Conservation (phyloP, 2,888 invertebrate genomes). For the Pyralis farinalis region DNA sequence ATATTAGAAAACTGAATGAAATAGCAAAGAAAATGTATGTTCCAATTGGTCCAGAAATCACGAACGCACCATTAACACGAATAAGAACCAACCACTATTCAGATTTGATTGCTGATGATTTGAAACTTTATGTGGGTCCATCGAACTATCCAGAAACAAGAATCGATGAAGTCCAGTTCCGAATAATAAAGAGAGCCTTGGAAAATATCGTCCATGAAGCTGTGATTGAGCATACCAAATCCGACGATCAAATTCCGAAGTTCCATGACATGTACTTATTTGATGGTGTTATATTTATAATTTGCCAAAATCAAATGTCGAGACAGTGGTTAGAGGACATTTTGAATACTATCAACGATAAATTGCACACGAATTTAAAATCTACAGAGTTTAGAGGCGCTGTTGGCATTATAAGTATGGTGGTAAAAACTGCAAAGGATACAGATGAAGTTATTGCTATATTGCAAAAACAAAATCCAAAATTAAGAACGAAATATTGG, state of each 20-base stretch:
- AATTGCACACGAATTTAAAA: slow-evolving; percentile 43
- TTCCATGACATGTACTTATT: slow-evolving; percentile 66
- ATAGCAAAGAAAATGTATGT: slow-evolving; percentile 49
- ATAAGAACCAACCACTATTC: slow-evolving; percentile 62
- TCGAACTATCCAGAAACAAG: slow-evolving; percentile 58
- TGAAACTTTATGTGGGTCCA: slow-evolving; percentile 64
- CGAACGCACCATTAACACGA: slow-evolving; percentile 46
- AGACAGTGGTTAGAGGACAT: slow-evolving; percentile 50
- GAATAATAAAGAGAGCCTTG: slow-evolving; percentile 47
- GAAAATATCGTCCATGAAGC: slow-evolving; percentile 45
- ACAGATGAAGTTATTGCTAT: slow-evolving; percentile 49
- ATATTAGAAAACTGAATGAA: slow-evolving; percentile 34
- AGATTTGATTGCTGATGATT: slow-evolving; percentile 59
- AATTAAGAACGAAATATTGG: slow-evolving; percentile 66
- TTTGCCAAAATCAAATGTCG: slow-evolving; percentile 49
- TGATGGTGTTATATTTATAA: slow-evolving; percentile 68
- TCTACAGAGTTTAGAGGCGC: slow-evolving; percentile 68
- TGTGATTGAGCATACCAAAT: slow-evolving; percentile 26
- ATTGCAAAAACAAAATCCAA: slow-evolving; percentile 56
- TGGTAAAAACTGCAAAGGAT: slow-evolving; percentile 43
- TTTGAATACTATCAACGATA: slow-evolving; percentile 36
- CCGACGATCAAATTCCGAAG: slow-evolving; percentile 39
- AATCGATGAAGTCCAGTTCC: slow-evolving; percentile 54
- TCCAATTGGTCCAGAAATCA: slow-evolving; percentile 47
- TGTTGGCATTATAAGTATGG: slow-evolving; percentile 65